phyloP scores from a whole-genome alignment of 2,113 vertebrate species.

The Amphilophus citrinellus region DNA sequence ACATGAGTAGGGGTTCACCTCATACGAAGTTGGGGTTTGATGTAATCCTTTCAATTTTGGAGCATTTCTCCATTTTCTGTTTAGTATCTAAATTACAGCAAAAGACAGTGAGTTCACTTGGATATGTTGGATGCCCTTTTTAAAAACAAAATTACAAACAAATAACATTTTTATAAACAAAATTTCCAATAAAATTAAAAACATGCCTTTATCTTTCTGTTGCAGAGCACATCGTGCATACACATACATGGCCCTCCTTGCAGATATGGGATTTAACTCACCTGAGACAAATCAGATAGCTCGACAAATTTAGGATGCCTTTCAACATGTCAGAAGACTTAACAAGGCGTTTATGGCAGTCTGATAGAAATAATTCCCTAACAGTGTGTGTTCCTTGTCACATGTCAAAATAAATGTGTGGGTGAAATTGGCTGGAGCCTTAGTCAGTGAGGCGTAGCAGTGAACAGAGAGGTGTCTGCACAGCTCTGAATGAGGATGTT shows the following conservation, averaged over 20 bases:
- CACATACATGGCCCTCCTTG: neutral
- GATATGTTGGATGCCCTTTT: neutral
- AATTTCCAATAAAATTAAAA: neutral
- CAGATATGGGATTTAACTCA: conserved; percentile 1
- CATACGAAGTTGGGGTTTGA: conserved; percentile 4
- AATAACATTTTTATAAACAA: neutral
- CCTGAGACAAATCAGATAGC: conserved; percentile 25
- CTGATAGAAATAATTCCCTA: conserved; percentile 56
- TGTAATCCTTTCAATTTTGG: neutral
- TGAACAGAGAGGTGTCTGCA: conserved; percentile 32
- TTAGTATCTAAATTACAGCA: neutral
- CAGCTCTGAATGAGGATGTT: conserved; percentile 49
- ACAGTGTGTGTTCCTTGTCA: conserved; percentile 64
- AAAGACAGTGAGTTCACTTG: neutral
- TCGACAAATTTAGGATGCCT: conserved; percentile 23
- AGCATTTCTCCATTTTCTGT: neutral
- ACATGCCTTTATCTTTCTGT: neutral
- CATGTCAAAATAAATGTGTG: conserved; percentile 75
- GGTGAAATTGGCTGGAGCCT: conserved; percentile 70
- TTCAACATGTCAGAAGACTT: conserved; percentile 36
- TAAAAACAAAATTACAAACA: no score
- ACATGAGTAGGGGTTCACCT: conserved; percentile 7
- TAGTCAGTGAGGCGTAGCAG: conserved; percentile 67
- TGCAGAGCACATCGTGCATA: neutral
- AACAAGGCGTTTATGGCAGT: conserved; percentile 56